Base-by-base conservation (phyloP, 2,888 invertebrate species). In the Tiphia femorata region DNA sequence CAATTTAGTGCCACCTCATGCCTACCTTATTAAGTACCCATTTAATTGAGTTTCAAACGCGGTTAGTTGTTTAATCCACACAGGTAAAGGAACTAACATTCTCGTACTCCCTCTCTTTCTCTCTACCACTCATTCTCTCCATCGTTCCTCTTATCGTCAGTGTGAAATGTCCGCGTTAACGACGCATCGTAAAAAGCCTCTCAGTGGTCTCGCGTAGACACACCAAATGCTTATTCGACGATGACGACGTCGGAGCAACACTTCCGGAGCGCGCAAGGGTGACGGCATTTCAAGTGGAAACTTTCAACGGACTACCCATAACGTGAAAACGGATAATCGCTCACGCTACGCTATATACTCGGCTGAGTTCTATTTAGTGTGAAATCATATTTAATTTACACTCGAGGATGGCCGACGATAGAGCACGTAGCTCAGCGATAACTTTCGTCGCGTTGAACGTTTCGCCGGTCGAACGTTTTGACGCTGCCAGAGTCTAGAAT, bases 221-320 rank as follows among this genome's bases (percentile, higher is more conserved):
- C 40, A 35, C 17, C 25, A 20, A 20, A 47, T 50, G 47, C 33
- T 10, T 44, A 20, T 43, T 33, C 33, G 50, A 29, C 23, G 29
- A 27, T 25, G 40, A 30, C n/a, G n/a, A n/a, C n/a, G n/a, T n/a
- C n/a, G n/a, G n/a, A n/a, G n/a, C n/a, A n/a, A n/a, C n/a, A n/a
- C n/a, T n/a, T 25, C 8, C 4, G 25, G 25, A 25, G 5, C 5
- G 8, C 8, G 25, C 25, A 8, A 25, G 25, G 17, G 8, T 17
- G n/a, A 10, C 14, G 16, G 3, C 6, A 49, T 30, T 48, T 17
- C 44, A 17, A 50, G 38, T 27, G 54, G 54, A 54, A 62, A 49
- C 51, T 62, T 63, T 58, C 62, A 58, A 58, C 51, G 51, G 47
- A 54, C 62, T 50, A 54, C n/a, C 29, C 49, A 50, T 49, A 54